phyloP scores from a whole-genome alignment of 23 tunicate species.

The Trididemnum nubilum region DNA sequence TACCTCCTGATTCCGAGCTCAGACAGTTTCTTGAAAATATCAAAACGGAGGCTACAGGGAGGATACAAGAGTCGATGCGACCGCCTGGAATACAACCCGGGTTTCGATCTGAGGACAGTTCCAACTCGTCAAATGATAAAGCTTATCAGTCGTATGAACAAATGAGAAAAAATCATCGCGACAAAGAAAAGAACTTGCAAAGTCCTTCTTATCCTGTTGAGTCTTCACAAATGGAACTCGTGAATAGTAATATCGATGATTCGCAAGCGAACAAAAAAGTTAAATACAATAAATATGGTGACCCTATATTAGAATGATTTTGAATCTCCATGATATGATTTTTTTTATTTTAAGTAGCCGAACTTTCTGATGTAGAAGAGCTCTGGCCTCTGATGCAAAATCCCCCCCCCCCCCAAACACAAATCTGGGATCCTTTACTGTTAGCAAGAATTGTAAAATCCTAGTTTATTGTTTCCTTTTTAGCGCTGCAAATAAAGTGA shows the following conservation, averaged over 20 bases:
- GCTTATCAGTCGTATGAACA: not conserved
- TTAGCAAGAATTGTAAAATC: no score
- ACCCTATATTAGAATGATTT: constrained; percentile 13
- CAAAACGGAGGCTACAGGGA: not conserved
- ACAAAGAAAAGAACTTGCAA: constrained; percentile 1
- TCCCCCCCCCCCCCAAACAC: no score
- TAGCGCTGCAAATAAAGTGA: no score
- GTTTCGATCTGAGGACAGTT: not conserved
- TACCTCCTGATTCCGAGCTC: constrained; percentile 3
- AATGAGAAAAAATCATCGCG: not conserved
- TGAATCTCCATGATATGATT: not conserved
- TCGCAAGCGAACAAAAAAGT: not conserved
- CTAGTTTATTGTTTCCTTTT: no score
- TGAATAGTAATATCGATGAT: not conserved
- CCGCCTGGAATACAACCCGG: not conserved
- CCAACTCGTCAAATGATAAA: not conserved
- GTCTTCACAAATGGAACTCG: not conserved
- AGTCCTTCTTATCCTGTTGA: not conserved
- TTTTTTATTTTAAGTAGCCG: no score
- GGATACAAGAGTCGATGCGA: not conserved
- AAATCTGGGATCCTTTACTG: no score
- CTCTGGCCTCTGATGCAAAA: no score
- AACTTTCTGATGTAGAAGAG: no score
- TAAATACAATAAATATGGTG: constrained; percentile 17
- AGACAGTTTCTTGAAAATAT: constrained; percentile 4